Percentiles rank a stretch among this genome's conserved stretches.
Evolutionary conservation across 2,113 vertebrate species (phyloP).

Genomic region (Pollimyrus isidori): DNA sequence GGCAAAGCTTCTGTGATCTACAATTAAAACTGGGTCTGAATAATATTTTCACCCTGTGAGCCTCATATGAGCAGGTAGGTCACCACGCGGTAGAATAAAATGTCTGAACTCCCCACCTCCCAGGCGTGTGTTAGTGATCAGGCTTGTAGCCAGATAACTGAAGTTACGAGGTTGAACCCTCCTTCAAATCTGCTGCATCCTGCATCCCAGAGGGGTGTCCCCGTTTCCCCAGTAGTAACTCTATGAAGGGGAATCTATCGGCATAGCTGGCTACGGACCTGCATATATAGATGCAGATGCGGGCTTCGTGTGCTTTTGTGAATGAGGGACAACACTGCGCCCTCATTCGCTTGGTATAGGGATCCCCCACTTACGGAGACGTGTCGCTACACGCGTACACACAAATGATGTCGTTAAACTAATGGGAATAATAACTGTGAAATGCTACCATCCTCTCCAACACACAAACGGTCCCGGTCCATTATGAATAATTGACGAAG

Average conservation of each 20-base stretch:
- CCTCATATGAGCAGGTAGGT: background rate
- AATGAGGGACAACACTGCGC: background rate
- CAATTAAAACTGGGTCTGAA: background rate
- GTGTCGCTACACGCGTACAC: background rate
- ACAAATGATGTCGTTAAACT: background rate
- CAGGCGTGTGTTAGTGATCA: background rate
- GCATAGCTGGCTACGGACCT: background rate
- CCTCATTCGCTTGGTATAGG: background rate
- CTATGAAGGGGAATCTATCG: background rate
- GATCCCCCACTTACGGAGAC: background rate
- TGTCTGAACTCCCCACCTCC: background rate
- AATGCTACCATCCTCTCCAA: background rate
- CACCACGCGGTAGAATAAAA: background rate
- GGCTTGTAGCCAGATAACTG: background rate
- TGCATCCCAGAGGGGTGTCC: background rate
- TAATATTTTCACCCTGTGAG: background rate
- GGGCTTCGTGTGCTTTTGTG: background rate
- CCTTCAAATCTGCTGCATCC: background rate
- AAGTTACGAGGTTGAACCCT: background rate
- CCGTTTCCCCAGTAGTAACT: background rate
- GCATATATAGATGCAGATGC: background rate
- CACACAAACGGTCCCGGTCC: background rate
- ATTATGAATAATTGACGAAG: constrained; percentile 40
- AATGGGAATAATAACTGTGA: background rate
- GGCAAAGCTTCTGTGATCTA: background rate